Evolutionary conservation across 2,888 invertebrate genomes (phyloP), one percentile per base, ranked within the genome.

Genomic region (Brenthis ino): DNA sequence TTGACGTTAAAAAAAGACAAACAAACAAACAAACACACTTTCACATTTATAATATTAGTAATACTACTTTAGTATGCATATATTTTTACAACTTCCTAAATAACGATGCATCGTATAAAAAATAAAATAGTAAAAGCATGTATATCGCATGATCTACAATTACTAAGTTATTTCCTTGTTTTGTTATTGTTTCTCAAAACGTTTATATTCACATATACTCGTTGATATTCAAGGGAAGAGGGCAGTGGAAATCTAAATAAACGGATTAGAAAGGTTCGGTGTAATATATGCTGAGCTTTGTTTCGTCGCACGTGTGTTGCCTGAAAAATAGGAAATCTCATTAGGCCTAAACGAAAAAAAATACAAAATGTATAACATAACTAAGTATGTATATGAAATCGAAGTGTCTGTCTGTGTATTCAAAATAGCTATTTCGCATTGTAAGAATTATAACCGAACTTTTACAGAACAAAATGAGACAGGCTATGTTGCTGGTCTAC

Each of bases 181-280:
- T 55, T 66, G 53, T 69, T 65, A 57, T 56, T 64, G 65, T 64
- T 69, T 53, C 69, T 55, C 64, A 33, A 60, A 60, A 64, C 71
- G 66, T 48, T 58, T 64, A 67, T 64, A 70, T 56, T 65, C 66
- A 67, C 28, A 28, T 28, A 28, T 68, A 64, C 74, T 76, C 69
- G 67, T 76, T 73, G 66, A 72, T 76, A 76, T 77, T 77, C 77
- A 74, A 60, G 71, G 60, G 72, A 60, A 69, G 60, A 55, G 75
- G 70, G 67, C 67, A 71, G 65, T 65, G 58, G 73, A 74, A 73
- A 76, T 76, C 76, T 77, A 76, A 76, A 77, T 77, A 77, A 77
- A 77, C 75, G 77, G 76, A 76, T 77, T 76, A 76, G 75, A 72
- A 72, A 72, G 76, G 76, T 75, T 72, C 64, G 33, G 66, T 57